phyloP scores from a whole-genome alignment of 2,888 invertebrate species.

The Dichetophora obliterata region DNA sequence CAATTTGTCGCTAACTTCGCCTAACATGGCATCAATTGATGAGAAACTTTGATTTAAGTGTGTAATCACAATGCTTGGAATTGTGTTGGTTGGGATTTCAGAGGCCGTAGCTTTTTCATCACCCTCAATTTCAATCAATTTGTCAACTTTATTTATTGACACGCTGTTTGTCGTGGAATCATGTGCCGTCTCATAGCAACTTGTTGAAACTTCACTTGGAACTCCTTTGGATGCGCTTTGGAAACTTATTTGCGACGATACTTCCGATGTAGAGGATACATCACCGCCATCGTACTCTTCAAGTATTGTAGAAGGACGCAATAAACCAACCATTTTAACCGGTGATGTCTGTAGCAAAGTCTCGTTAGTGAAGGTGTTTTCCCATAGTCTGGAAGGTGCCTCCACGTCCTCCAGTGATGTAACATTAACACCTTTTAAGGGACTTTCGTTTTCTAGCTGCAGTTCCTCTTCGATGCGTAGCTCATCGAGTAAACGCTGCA shows the following conservation, averaged over 20 bases:
- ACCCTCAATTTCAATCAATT: neutral
- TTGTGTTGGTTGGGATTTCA: neutral
- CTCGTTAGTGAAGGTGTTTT: conserved; percentile 56
- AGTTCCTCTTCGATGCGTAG: conserved; percentile 49
- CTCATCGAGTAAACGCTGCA: conserved; percentile 58
- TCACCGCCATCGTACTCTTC: conserved; percentile 60
- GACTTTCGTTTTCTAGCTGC: conserved; percentile 54
- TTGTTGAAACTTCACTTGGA: conserved; percentile 50
- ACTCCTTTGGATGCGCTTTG: conserved; percentile 54
- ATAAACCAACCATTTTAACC: conserved; percentile 65
- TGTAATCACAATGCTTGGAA: conserved; percentile 21
- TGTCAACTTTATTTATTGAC: conserved; percentile 27
- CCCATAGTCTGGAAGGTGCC: conserved; percentile 67
- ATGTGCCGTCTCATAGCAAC: conserved; percentile 64
- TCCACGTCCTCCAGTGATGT: conserved; percentile 67
- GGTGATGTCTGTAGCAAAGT: conserved; percentile 60
- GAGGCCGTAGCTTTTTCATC: neutral
- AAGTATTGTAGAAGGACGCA: conserved; percentile 68
- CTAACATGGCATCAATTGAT: conserved; percentile 42
- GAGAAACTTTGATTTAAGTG: neutral
- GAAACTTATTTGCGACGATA: conserved; percentile 56
- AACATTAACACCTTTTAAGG: conserved; percentile 55
- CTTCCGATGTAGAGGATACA: conserved; percentile 40
- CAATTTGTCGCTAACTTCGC: conserved; percentile 16
- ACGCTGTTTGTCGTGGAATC: conserved; percentile 52